A percentile compares a stretch with the other conserved stretches of the same genome.
These are phyloP conservation scores for Tuta absoluta DNA, from an alignment of 2,888 invertebrate species.

Conservation along the genomic window DNA sequence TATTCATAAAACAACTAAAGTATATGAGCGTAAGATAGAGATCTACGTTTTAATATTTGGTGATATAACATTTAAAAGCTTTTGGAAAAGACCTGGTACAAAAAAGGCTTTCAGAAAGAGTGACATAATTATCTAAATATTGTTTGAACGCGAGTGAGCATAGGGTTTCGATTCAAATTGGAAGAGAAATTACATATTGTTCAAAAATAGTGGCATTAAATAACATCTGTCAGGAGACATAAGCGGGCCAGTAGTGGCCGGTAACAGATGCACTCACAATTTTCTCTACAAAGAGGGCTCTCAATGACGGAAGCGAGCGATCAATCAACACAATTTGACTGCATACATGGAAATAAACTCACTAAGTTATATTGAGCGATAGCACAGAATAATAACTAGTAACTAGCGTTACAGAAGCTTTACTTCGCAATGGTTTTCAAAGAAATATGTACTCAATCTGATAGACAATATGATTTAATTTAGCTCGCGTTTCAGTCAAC, in stretches of 20 bases:
- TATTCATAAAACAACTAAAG: slow-evolving; percentile 7
- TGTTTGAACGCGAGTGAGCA: not conserved
- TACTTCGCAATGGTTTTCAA: too few species aligned
- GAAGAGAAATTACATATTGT: slow-evolving; percentile 41
- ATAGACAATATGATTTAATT: too few species aligned
- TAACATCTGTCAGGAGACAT: slow-evolving; percentile 49
- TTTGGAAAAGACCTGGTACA: not conserved
- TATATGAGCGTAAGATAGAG: slow-evolving; percentile 15
- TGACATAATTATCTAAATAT: not conserved
- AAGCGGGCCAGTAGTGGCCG: slow-evolving; percentile 43
- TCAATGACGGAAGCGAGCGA: slow-evolving; percentile 17
- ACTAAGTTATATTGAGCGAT: not conserved
- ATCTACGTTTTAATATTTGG: slow-evolving; percentile 8
- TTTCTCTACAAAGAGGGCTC: slow-evolving; percentile 33
- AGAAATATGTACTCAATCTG: too few species aligned
- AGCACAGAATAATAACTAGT: too few species aligned
- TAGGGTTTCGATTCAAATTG: slow-evolving; percentile 34
- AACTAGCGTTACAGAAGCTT: too few species aligned
- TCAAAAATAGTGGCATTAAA: slow-evolving; percentile 39
- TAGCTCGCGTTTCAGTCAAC: too few species aligned
- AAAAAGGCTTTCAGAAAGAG: not conserved
- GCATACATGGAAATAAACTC: not conserved
- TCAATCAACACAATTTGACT: slow-evolving; percentile 6
- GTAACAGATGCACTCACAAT: slow-evolving; percentile 63
- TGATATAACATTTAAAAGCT: not conserved